phyloP scores from a whole-genome alignment of 2,888 invertebrate genomes.

The Megaustenia siamemsis region DNA sequence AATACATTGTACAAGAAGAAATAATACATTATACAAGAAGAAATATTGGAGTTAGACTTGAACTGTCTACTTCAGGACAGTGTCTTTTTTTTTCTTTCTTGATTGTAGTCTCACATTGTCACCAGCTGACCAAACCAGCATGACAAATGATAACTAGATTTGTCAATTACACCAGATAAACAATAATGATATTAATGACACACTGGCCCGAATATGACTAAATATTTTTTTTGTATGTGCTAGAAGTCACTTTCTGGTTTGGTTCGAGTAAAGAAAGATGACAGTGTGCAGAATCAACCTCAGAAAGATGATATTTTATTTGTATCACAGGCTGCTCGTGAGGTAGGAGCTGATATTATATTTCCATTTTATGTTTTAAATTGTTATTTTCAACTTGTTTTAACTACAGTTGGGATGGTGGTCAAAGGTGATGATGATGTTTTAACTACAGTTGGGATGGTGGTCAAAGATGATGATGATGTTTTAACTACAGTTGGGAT shows the following conservation, averaged over 20 bases:
- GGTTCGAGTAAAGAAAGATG: slow-evolving; percentile 28
- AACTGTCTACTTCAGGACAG: background rate
- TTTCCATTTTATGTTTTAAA: no score
- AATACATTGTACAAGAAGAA: no score
- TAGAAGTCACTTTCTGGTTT: background rate
- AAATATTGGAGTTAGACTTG: no score
- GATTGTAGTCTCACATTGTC: background rate
- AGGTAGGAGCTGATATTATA: background rate
- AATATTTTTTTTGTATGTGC: background rate
- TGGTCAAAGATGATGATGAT: no score
- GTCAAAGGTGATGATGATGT: no score
- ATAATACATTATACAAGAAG: no score
- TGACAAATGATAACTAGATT: background rate
- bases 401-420: no score
- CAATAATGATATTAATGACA: no score
- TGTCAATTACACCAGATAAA: background rate
- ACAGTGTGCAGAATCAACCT: background rate
- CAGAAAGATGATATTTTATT: slow-evolving; percentile 13
- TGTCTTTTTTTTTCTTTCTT: background rate
- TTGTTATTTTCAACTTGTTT: no score
- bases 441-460: no score
- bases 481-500: no score
- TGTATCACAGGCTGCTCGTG: slow-evolving; percentile 4
- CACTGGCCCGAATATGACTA: background rate
- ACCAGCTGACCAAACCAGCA: background rate